phyloP scores from a whole-genome alignment of 2,113 vertebrate genomes.

The Boulengeromyrus knoepffleri region DNA sequence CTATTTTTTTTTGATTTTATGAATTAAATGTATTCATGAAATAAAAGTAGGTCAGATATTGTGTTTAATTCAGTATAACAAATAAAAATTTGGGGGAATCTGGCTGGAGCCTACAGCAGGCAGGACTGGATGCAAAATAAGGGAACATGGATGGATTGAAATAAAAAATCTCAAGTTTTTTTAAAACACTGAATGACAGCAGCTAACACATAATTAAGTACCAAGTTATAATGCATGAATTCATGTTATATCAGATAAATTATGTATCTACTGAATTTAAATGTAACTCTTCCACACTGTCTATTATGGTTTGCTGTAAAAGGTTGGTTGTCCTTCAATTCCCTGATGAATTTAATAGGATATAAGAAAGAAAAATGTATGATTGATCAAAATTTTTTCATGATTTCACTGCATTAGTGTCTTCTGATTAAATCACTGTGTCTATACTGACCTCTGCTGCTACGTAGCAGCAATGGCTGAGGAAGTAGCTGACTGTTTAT shows the following conservation, averaged over 20 bases:
- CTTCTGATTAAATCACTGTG: neutral
- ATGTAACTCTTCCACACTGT: neutral
- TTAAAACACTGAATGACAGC: neutral
- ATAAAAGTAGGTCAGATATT: neutral
- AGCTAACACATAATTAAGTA: neutral
- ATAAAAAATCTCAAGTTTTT: neutral
- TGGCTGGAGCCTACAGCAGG: neutral
- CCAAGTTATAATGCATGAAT: neutral
- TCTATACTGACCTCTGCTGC: constrained; percentile 4
- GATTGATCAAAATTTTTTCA: neutral
- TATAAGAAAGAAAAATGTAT: neutral
- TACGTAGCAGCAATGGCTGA: neutral
- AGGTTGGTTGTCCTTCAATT: neutral
- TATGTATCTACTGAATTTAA: neutral
- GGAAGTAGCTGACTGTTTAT: neutral
- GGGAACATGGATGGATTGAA: neutral
- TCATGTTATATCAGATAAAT: neutral
- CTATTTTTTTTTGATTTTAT: neutral
- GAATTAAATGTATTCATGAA: neutral
- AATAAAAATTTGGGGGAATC: neutral
- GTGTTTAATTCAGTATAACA: neutral
- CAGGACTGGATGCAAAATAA: neutral
- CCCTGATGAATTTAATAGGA: neutral
- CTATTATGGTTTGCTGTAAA: neutral
- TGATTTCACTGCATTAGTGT: neutral